Base-by-base conservation (phyloP, 2,888 invertebrate genomes). In the Tanytarsus gracilentus region DNA sequence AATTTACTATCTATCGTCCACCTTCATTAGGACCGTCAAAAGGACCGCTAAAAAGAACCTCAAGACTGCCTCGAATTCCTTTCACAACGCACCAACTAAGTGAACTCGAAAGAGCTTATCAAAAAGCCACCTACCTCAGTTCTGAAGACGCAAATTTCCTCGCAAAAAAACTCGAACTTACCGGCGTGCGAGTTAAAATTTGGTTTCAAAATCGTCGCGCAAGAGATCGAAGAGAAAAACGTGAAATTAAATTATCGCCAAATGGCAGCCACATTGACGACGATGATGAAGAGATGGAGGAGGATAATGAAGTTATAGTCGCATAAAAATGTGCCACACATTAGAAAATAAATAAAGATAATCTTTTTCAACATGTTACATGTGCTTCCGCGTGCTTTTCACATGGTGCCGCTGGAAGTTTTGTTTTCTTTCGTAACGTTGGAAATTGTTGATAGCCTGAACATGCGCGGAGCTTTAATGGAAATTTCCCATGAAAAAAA, bases 181-280 rank as follows among this genome's bases (percentile, higher is more conserved):
- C 83, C 1, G 83, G 84, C 67, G 81, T 80, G 14, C 76, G 85
- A 66, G 85, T 85, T 59, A 77, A 85, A 76, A 88, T 88, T 65
- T 88, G 88, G 88, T 88, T 88, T 69, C 87, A 88, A 79, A 88
- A 88, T 70, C 79, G 88, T 49, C 77, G 88, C 52, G 88, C 88
- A 0, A 77, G 87, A 29, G 86, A 86, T 67, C 75, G 86, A 64
- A 77, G 86, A 65, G 87, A 88, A 71, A 80, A 78, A 66, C 71
- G 72, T 1, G 73, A 72, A 21, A 21, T 21, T 11, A 40, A 23
- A 30, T 29, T 29, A 21, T 21, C 26, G 23, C 18, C 21, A 44
- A 26, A 25, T 6, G 40, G 29, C 8, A 44, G 33, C 26, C n/a
- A n/a, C n/a, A 25, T 21, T 25, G 53, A 53, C 14, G 18, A 33